Evolutionary conservation across 2,888 invertebrate genomes (phyloP), one percentile per base, ranked within the genome.

Genomic region (Criorhina ranunculi): DNA sequence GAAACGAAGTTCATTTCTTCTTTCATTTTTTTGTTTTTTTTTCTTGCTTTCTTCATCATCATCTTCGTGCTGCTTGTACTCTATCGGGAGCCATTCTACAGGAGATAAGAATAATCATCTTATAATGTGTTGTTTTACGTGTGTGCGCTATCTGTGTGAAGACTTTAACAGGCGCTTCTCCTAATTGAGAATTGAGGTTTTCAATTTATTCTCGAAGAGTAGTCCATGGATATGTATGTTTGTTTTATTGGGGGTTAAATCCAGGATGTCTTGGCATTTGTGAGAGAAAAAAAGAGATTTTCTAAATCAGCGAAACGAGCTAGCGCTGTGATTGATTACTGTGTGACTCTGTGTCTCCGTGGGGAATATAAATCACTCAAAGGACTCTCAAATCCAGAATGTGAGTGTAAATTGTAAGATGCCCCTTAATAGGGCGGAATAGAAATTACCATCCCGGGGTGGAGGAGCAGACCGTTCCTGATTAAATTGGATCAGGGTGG

Each of bases 171-270:
- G 55, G 55, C 19, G 37, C 19, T 35, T 40, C 42, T 70, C 51
- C 76, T 81, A 81, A 81, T 81, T 81, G 81, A 81, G 62, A 51
- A 73, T 67, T 80, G 80, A 73, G 80, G 55, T 76, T 81, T 81
- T 81, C 81, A 81, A 81, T 81, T 81, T 81, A 81, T 76, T 76
- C 76, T 64, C 9, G 31, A 24, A 62, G n/a, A n/a, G 44, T n/a
- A 19, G 49, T 35, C 42, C 35, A 35, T 46, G 19, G 9, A 17
- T 9, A 37, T 75, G 42, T 59, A 17, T 24, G 29, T 53, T 42
- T 12, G 35, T 53, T 70, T 64, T 72, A 49, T 42, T 44, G 37
- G 42, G 17, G 9, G 8, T 35, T 9, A 24, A 31, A 37, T 15
- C 5, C 37, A 37, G 29, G 59, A 31, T 73, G 44, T 60, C 15